Conservation (phyloP, 2,888 invertebrate species). For the Mylabris sibirica region DNA sequence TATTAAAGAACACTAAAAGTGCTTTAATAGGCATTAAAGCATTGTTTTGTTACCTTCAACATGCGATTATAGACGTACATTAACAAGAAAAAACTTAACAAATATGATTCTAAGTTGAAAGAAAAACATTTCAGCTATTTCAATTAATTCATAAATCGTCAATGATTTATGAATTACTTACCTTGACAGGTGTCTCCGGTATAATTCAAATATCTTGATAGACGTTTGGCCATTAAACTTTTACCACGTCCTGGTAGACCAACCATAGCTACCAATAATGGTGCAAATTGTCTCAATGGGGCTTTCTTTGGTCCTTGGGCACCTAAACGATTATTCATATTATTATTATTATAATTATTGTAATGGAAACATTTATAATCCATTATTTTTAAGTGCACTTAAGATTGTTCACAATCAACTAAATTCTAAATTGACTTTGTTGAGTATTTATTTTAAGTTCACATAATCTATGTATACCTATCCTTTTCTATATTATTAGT, state of each 20-base stretch:
- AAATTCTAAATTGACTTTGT: neutral
- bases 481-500: neutral
- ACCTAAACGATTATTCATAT: conserved; percentile 44
- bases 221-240: conserved; percentile 87
- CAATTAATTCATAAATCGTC: too few relatives aligned
- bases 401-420: conserved; percentile 18
- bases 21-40: too few relatives aligned
- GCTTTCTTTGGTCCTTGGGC: conserved; percentile 48
- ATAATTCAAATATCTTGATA: conserved; percentile 89
- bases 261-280: conserved; percentile 86
- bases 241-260: conserved; percentile 93
- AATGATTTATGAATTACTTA: too few relatives aligned
- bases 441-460: neutral
- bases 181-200: conserved; percentile 87
- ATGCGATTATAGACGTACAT: too few relatives aligned
- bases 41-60: too few relatives aligned
- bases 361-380: conserved; percentile 32
- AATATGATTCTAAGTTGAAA: too few relatives aligned
- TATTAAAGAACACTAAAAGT: too few relatives aligned
- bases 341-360: neutral
- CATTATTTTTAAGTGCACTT: conserved; percentile 22
- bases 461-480: neutral
- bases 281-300: conserved; percentile 66
- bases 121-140: too few relatives aligned
- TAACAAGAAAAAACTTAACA: too few relatives aligned